Evolutionary conservation across 2,797 vertebrate species (phyloP).

Genomic region (Liparis tanakae): DNA sequence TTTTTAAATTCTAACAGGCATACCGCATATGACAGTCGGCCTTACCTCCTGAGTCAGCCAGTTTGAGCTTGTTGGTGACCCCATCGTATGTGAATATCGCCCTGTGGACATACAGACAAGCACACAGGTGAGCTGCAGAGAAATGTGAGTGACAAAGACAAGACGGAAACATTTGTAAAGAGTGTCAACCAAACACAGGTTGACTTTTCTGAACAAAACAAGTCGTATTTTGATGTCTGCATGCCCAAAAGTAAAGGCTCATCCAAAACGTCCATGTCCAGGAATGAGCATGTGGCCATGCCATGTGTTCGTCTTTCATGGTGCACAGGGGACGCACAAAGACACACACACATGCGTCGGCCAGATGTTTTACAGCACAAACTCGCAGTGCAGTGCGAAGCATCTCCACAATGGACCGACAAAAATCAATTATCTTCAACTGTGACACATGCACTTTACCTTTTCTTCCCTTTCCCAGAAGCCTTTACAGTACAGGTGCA

Average conservation of each 20-base stretch:
- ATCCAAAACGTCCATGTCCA: constrained; percentile 27
- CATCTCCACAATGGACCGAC: constrained; percentile 43
- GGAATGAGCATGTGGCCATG: constrained; percentile 30
- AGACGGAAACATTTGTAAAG: neutral
- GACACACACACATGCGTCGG: constrained; percentile 27
- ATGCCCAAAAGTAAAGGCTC: constrained; percentile 10
- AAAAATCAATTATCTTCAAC: constrained; percentile 23
- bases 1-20: constrained; percentile 8
- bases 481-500: constrained; percentile 14
- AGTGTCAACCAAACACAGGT: neutral
- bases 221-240: constrained; percentile 17
- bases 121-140: constrained; percentile 37
- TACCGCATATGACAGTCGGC: neutral
- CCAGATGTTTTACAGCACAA: constrained; percentile 55
- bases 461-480: constrained; percentile 10
- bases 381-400: constrained; percentile 39
- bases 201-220: neutral
- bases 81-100: constrained; percentile 85
- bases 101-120: constrained; percentile 73
- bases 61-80: constrained; percentile 84
- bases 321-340: constrained; percentile 26
- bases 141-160: constrained; percentile 7
- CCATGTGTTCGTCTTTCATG: constrained; percentile 41
- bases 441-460: constrained; percentile 38
- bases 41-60: constrained; percentile 86